Evolutionary conservation across 2,113 vertebrate genomes (phyloP), one percentile per base, ranked within the genome.

Genomic region (Atrichornis clamosus): DNA sequence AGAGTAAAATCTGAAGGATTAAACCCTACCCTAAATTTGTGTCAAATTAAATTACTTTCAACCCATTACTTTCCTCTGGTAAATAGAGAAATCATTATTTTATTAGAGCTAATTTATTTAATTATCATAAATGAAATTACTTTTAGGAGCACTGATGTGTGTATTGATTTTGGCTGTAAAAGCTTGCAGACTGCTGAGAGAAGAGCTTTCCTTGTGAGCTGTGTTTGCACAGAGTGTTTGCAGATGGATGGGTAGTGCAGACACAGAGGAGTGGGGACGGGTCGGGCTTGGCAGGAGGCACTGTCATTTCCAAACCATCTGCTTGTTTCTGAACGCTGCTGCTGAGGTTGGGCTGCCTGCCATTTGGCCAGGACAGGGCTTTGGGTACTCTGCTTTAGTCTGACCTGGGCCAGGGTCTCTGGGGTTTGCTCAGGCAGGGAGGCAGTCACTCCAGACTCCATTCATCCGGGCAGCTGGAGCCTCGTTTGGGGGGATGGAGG

Each of bases 81-180:
- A 92, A 96, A 96, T 33, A 94, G 55, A 20, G 46, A 92, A 96
- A 95, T 89, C 37, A 84, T 94, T 42, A 28, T 77, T 95, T 93
- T 81, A 90, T 90, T 91, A 52, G 70, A 64, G 30, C 56, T 90
- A 50, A 89, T 81, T 91, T 91, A 93, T 94, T 96, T 95, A 91
- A 95, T 98, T 74, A 76, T 59, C 77, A 92, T 90, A 93, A 89
- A 84, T 77, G 23, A 87, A 95, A 94, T 79, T 9, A 56, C 62
- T 95, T 85, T 50, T 55, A 50, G 20, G 35, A 82, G 39, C 83
- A 53, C 62, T 69, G 81, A 70, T 81, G 58, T 13, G 28, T 50
- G 30, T 81, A 92, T 92, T 92, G 97, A 95, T 97, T 96, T 76
- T 91, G 89, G 69, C 87, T 89, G 49, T 4, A 16, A 92, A 35